These are phyloP conservation scores for Conistra vaccinii DNA, from an alignment of 2,888 invertebrate species.

Conservation along the genomic window DNA sequence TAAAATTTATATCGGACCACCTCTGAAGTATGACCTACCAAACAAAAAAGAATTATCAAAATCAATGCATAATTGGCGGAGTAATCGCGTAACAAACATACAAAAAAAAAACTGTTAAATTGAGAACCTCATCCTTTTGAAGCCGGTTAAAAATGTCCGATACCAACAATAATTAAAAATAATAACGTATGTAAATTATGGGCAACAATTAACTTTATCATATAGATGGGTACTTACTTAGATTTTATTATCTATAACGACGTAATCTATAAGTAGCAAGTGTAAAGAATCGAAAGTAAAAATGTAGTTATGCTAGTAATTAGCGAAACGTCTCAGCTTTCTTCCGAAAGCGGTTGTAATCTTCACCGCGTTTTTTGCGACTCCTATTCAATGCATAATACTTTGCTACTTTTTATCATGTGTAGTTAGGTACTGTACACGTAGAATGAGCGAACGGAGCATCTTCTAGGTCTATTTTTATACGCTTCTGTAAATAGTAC, in stretches of 20 bases:
- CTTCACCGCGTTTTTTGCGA: slow-evolving; percentile 55
- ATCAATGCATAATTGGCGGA: too few species aligned
- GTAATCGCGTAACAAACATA: too few species aligned
- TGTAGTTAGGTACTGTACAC: slow-evolving; percentile 36
- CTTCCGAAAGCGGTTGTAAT: slow-evolving; percentile 65
- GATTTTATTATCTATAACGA: slow-evolving; percentile 19
- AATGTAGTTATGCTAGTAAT: slow-evolving; percentile 57
- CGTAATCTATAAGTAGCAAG: slow-evolving; percentile 48
- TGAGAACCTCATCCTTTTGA: too few species aligned
- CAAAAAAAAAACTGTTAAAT: too few species aligned
- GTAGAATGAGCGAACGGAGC: slow-evolving; percentile 16
- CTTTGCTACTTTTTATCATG: slow-evolving; percentile 47
- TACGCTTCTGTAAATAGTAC: slow-evolving; percentile 13
- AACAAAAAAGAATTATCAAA: too few species aligned
- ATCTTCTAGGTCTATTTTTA: slow-evolving; percentile 31
- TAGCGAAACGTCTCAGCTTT: slow-evolving; percentile 61
- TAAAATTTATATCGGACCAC: too few species aligned
- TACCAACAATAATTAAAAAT: slow-evolving; percentile 5
- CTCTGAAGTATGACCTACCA: too few species aligned
- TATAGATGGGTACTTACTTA: not conserved
- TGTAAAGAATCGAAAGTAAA: slow-evolving; percentile 63
- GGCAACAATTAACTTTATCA: not conserved
- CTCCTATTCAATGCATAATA: slow-evolving; percentile 62
- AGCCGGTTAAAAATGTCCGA: too few species aligned
- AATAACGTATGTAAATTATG: not conserved